phyloP scores from a whole-genome alignment of 2,888 invertebrate genomes.

The Morinoia aosen region DNA sequence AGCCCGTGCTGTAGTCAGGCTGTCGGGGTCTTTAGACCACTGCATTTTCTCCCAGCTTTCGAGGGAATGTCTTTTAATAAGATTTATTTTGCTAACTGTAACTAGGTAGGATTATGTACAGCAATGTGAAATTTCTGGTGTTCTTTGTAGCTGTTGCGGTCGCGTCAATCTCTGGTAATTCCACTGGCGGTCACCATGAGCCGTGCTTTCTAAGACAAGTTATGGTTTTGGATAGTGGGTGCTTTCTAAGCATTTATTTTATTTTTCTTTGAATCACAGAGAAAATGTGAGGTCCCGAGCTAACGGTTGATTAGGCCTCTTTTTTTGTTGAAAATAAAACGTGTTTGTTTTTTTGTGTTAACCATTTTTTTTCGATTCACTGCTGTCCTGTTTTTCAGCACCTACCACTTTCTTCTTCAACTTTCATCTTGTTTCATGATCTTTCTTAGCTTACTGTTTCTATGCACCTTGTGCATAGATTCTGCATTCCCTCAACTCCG shows the following conservation, averaged over 20 bases:
- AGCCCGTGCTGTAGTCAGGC: conserved; percentile 75
- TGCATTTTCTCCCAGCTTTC: not conserved
- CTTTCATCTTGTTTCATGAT: too few species aligned
- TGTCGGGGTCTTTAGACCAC: not conserved
- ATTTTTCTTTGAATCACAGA: not conserved
- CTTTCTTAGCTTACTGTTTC: too few species aligned
- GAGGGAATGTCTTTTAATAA: not conserved
- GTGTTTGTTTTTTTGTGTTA: too few species aligned
- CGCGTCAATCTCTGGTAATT: not conserved
- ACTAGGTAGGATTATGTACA: not conserved
- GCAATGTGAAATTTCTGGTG: not conserved
- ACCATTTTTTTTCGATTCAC: too few species aligned
- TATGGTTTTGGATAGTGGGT: not conserved
- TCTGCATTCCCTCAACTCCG: too few species aligned
- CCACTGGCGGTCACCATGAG: not conserved
- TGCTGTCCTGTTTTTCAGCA: too few species aligned
- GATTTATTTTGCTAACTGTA: not conserved
- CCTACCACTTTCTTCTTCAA: too few species aligned
- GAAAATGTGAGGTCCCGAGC: too few species aligned
- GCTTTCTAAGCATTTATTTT: not conserved
- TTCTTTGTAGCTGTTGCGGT: not conserved
- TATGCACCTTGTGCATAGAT: too few species aligned
- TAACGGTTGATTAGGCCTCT: too few species aligned
- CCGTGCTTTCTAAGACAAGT: not conserved
- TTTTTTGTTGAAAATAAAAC: too few species aligned